These are phyloP conservation scores for Chionodraco myersi DNA, from an alignment of 2,113 vertebrate species.

Conservation along the genomic window DNA sequence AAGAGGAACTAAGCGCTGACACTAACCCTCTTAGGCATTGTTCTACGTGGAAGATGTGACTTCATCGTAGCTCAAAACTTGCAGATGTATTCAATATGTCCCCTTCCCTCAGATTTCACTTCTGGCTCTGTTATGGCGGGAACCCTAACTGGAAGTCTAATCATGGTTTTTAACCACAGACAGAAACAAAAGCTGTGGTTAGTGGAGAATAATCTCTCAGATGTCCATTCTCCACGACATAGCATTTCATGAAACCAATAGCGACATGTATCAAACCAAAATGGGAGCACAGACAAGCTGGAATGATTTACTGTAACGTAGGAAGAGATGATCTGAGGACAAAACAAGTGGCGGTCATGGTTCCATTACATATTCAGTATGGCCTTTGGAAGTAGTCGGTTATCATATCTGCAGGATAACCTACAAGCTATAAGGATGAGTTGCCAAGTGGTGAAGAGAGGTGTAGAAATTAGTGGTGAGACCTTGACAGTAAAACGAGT, in stretches of 20 bases:
- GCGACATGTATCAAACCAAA: constrained; percentile 46
- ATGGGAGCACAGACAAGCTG: constrained; percentile 15
- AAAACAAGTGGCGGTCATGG: not conserved
- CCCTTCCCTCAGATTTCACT: constrained; percentile 34
- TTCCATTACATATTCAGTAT: not conserved
- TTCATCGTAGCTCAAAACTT: constrained; percentile 30
- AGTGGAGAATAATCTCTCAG: constrained; percentile 54
- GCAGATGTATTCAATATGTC: constrained; percentile 39
- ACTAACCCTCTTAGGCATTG: not conserved
- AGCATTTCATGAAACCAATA: constrained; percentile 44
- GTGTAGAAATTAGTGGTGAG: constrained; percentile 20
- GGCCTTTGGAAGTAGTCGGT: not conserved
- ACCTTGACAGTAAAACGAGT: constrained; percentile 54
- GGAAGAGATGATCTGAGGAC: constrained; percentile 6
- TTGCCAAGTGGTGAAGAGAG: constrained; percentile 26
- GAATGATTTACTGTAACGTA: constrained; percentile 19
- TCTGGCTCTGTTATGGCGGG: constrained; percentile 26
- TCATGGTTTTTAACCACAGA: constrained; percentile 39
- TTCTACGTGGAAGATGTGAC: constrained; percentile 27
- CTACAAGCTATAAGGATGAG: not conserved
- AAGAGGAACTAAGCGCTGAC: not conserved
- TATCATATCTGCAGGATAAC: not conserved
- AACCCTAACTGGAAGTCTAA: constrained; percentile 30
- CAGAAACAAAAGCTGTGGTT: constrained; percentile 54
- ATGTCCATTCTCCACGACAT: constrained; percentile 42